Evolutionary conservation across 2,888 invertebrate genomes (phyloP).

Genomic region (Lycaena phlaeas): DNA sequence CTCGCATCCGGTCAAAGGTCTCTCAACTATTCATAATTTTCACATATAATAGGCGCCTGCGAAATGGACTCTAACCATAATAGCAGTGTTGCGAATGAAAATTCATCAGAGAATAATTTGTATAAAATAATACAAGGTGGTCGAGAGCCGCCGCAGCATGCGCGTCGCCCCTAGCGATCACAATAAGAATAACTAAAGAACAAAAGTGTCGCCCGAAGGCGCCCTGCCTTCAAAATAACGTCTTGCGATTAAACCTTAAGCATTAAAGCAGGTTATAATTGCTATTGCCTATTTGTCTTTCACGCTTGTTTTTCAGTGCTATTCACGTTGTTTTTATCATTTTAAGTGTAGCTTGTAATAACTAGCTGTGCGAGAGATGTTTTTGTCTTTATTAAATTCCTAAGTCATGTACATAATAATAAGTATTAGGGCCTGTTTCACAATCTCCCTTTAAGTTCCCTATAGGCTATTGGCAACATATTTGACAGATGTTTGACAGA

Average conservation of each 20-base stretch:
- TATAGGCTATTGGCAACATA: too few relatives aligned
- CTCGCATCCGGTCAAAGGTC: conserved; percentile 47
- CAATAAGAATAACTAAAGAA: conserved; percentile 38
- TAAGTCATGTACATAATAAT: too few relatives aligned
- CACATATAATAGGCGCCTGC: background rate
- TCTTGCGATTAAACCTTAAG: conserved; percentile 7
- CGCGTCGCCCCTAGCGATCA: conserved; percentile 16
- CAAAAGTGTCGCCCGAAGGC: conserved; percentile 44
- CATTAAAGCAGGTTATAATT: conserved; percentile 10
- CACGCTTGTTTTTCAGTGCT: background rate
- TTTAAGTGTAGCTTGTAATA: too few relatives aligned
- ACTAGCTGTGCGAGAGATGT: too few relatives aligned
- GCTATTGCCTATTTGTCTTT: background rate
- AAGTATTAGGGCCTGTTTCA: too few relatives aligned
- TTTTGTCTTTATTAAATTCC: too few relatives aligned
- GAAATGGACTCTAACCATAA: conserved; percentile 12
- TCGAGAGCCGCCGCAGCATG: conserved; percentile 21
- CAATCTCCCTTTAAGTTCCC: too few relatives aligned
- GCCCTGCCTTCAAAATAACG: conserved; percentile 11
- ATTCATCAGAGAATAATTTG: conserved; percentile 16
- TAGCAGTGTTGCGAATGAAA: conserved; percentile 7
- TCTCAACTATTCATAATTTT: conserved; percentile 15
- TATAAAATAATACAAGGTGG: conserved; percentile 15
- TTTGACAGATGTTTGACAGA: too few relatives aligned
- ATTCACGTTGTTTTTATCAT: background rate